phyloP scores from a whole-genome alignment of 2,888 invertebrate genomes.

The Metallyticus violacea region DNA sequence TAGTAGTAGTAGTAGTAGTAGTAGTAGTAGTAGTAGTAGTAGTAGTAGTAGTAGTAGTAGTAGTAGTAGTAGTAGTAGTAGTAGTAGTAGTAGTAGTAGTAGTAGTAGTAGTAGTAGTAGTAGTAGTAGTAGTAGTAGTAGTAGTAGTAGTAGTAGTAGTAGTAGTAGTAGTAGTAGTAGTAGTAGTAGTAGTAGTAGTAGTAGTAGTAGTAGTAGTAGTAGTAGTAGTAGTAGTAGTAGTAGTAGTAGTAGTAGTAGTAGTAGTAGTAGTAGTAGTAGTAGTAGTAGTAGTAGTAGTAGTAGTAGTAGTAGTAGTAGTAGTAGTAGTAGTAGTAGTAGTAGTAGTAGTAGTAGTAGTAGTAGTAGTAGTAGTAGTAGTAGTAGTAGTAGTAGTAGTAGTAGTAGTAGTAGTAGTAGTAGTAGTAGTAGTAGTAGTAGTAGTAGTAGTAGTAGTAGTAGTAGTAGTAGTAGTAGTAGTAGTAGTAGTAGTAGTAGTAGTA shows the following conservation, averaged over 20 bases:
- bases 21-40: conserved; percentile 14
- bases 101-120: conserved; percentile 14
- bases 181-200: conserved; percentile 14
- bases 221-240: conserved; percentile 11
- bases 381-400: conserved; percentile 14
- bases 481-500: conserved; percentile 12
- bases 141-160: conserved; percentile 14
- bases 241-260: conserved; percentile 14
- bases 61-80: conserved; percentile 14
- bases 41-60: conserved; percentile 12
- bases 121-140: conserved; percentile 14
- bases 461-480: conserved; percentile 12
- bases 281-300: conserved; percentile 12
- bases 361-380: conserved; percentile 14
- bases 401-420: conserved; percentile 14
- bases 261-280: conserved; percentile 12
- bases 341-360: conserved; percentile 14
- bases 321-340: conserved; percentile 12
- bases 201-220: conserved; percentile 14
- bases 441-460: conserved; percentile 14
- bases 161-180: conserved; percentile 14
- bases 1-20: conserved; percentile 14
- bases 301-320: conserved; percentile 12
- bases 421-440: conserved; percentile 14
- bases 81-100: conserved; percentile 12